Percentiles rank a stretch among this genome's conserved stretches.
Conservation (phyloP, 1,140 invertebrate species). For the Bombus impatiens region DNA sequence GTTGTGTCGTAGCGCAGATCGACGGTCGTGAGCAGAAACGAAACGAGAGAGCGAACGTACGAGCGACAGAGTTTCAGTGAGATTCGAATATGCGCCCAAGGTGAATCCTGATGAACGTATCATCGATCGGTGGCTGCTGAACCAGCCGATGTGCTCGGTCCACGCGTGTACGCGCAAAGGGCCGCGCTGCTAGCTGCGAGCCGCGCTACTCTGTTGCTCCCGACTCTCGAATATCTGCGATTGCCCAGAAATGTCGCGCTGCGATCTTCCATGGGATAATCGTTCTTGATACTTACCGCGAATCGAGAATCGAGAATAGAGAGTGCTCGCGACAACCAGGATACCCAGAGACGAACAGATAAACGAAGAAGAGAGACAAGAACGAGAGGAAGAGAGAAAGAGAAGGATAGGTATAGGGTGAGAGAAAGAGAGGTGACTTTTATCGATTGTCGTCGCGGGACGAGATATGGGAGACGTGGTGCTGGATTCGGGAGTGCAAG, state of each 20-base stretch:
- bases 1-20: background rate
- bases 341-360: background rate
- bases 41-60: background rate
- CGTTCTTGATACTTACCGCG: background rate
- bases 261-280: background rate
- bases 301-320: background rate
- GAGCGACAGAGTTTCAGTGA: background rate
- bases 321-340: background rate
- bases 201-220: constrained; percentile 4
- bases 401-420: background rate
- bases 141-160: constrained; percentile 39
- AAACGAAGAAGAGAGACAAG: background rate
- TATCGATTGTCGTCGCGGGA: constrained; percentile 41
- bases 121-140: constrained; percentile 59
- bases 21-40: background rate
- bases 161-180: constrained; percentile 42
- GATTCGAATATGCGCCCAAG: constrained; percentile 51
- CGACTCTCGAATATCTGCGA: background rate
- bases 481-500: constrained; percentile 36
- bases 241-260: background rate
- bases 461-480: constrained; percentile 36
- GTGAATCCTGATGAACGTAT: constrained; percentile 55
- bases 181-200: constrained; percentile 1
- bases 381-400: background rate
- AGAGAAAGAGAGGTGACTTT: constrained; percentile 12